Conservation (phyloP, 2,113 vertebrate genomes). For the Ibidorhyncha struthersii region DNA sequence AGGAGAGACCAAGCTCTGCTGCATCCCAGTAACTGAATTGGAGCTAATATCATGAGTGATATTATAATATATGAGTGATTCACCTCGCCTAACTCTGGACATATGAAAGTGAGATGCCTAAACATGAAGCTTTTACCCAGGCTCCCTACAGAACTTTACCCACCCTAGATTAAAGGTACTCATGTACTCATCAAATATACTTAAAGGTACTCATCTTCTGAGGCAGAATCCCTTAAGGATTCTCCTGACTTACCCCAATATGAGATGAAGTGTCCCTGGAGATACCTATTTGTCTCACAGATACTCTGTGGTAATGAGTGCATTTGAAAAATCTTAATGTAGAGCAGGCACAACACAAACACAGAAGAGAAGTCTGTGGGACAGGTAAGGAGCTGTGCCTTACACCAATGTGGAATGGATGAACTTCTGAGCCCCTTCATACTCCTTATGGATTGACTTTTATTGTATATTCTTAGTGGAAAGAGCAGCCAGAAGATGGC, state of each 20-base stretch:
- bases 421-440: background rate
- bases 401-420: background rate
- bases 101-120: background rate
- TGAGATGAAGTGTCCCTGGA: background rate
- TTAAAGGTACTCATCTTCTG: background rate
- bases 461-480: background rate
- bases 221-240: background rate
- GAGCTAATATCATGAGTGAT: background rate
- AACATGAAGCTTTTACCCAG: background rate
- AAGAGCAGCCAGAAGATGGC: background rate
- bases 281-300: background rate
- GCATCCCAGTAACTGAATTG: rapidly evolving
- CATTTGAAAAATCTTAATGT: background rate
- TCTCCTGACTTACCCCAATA: background rate
- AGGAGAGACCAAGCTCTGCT: background rate
- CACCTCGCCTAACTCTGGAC: background rate
- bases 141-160: background rate
- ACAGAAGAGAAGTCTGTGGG: background rate
- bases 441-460: background rate
- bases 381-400: background rate
- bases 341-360: background rate
- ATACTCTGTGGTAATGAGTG: background rate
- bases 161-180: background rate
- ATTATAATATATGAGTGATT: too few relatives aligned
- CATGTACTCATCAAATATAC: background rate